Conservation (phyloP, 1,140 invertebrate species). For the Lucilia sericata region DNA sequence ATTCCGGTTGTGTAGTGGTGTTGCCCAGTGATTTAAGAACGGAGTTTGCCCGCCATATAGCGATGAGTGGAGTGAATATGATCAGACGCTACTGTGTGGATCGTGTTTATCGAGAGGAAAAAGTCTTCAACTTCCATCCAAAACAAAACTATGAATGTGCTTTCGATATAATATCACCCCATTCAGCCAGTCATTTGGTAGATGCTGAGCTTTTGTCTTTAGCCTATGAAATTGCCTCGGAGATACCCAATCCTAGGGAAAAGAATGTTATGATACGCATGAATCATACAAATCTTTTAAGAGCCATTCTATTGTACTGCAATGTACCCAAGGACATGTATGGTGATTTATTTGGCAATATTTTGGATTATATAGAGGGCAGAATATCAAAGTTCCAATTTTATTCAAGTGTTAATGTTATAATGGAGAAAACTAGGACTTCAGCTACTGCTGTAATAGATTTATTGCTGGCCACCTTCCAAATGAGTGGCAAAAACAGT, state of each 20-base stretch:
- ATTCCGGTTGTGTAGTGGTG: constrained; percentile 82
- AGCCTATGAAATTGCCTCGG: constrained; percentile 80
- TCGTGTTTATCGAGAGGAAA: constrained; percentile 86
- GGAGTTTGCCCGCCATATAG: constrained; percentile 86
- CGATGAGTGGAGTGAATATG: constrained; percentile 81
- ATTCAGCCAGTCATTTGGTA: constrained; percentile 76
- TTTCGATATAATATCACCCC: constrained; percentile 91
- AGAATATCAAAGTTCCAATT: constrained; percentile 79
- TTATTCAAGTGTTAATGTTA: constrained; percentile 77
- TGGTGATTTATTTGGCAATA: constrained; percentile 63
- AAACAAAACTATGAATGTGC: constrained; percentile 90
- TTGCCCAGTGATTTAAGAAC: constrained; percentile 83
- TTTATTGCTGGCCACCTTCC: constrained; percentile 79
- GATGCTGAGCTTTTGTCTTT: constrained; percentile 89
- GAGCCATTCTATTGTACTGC: constrained; percentile 83
- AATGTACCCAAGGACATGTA: constrained; percentile 83
- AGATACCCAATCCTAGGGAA: constrained; percentile 76
- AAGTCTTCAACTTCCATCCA: constrained; percentile 87
- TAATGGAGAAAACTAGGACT: constrained; percentile 77
- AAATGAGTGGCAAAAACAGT: constrained; percentile 68
- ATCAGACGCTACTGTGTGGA: constrained; percentile 89
- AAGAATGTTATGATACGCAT: constrained; percentile 81
- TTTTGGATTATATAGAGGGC: constrained; percentile 68
- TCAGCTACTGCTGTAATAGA: constrained; percentile 77
- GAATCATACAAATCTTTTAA: constrained; percentile 85